These are phyloP conservation scores for Drosophila pseudoananassae DNA, from an alignment of 1,140 invertebrate genomes.

Conservation along the genomic window DNA sequence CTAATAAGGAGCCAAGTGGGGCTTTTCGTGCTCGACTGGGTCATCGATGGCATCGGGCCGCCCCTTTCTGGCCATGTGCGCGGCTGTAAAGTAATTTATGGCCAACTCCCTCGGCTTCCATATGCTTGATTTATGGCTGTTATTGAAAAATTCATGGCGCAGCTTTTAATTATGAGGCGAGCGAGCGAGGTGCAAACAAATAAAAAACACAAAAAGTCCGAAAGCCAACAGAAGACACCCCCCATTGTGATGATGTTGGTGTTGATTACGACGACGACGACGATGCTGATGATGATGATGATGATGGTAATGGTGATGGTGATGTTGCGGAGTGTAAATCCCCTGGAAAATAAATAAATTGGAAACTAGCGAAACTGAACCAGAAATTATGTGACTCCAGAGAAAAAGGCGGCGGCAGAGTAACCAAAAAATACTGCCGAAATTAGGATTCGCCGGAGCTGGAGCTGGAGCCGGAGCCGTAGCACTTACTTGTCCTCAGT, in stretches of 20 bases:
- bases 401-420: conserved; percentile 7
- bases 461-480: conserved; percentile 14
- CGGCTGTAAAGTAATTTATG: conserved; percentile 75
- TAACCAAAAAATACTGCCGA: conserved; percentile 13
- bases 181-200: conserved; percentile 31
- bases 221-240: conserved; percentile 16
- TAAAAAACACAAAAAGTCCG: conserved; percentile 1
- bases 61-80: background rate
- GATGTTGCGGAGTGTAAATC: conserved; percentile 24
- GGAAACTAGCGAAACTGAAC: conserved; percentile 29
- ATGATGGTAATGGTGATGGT: conserved; percentile 1
- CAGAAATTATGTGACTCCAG: conserved; percentile 56
- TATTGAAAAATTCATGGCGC: conserved; percentile 83
- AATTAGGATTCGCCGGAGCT: conserved; percentile 15
- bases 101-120: conserved; percentile 76
- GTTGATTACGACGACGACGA: conserved; percentile 1
- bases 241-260: conserved; percentile 29
- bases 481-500: conserved; percentile 13
- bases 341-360: conserved; percentile 43
- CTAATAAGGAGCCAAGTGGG: conserved; percentile 70
- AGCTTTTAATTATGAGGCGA: conserved; percentile 79
- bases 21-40: conserved; percentile 62
- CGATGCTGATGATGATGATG: conserved; percentile 11
- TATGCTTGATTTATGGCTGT: conserved; percentile 83
- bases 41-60: conserved; percentile 49